These are phyloP conservation scores for Chrysemys picta DNA, from an alignment of 2,113 vertebrate genomes.

Conservation along the genomic window DNA sequence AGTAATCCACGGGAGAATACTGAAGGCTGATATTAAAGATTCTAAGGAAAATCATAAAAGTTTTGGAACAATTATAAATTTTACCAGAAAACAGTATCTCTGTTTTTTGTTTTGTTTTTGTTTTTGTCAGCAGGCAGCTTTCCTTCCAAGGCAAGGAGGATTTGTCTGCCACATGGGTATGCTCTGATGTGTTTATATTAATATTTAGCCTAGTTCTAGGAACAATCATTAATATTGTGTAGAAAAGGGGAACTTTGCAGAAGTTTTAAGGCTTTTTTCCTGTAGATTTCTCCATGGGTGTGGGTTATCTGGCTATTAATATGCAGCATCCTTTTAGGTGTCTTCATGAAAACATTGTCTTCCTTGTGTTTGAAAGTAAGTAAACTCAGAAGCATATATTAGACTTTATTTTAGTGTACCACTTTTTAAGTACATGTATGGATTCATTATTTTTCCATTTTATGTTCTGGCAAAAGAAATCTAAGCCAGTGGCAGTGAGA, in stretches of 20 bases:
- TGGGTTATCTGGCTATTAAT: too few species aligned
- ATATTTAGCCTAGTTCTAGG: too few species aligned
- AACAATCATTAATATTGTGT: too few species aligned
- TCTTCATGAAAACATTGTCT: too few species aligned
- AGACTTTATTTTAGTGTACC: background rate
- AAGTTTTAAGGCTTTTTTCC: too few species aligned
- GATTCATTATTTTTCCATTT: background rate
- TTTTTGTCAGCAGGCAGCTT: too few species aligned
- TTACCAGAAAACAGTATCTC: background rate
- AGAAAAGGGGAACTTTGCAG: too few species aligned
- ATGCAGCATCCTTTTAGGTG: too few species aligned
- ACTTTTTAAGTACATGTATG: too few species aligned
- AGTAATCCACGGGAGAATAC: background rate
- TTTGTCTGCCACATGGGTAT: background rate
- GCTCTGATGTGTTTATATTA: too few species aligned
- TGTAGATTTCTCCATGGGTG: too few species aligned
- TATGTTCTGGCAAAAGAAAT: background rate
- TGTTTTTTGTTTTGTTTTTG: background rate
- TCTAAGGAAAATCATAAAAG: background rate
- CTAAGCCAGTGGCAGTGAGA: background rate
- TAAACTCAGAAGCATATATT: background rate
- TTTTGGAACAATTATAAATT: background rate
- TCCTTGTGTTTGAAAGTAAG: too few species aligned
- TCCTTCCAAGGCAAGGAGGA: background rate
- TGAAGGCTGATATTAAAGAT: background rate